Evolutionary conservation across 2,888 invertebrate species (phyloP).

Genomic region (Aphelenchoides bicaudatus): DNA sequence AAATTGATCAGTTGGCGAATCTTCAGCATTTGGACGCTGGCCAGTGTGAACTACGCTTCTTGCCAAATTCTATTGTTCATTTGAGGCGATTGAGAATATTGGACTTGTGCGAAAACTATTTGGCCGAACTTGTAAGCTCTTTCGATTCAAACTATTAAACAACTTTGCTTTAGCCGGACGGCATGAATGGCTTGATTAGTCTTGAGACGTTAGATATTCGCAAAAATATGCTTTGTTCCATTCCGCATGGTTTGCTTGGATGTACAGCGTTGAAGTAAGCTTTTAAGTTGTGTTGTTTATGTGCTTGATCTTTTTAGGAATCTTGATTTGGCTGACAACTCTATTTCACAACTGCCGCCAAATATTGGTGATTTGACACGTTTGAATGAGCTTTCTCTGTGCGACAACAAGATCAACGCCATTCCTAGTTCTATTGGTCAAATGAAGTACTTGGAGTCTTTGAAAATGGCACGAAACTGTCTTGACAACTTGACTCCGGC

Average conservation of each 20-base stretch:
- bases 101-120: constrained; percentile 95
- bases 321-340: constrained; percentile 93
- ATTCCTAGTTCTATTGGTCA: constrained; percentile 70
- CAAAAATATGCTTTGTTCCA: constrained; percentile 83
- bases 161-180: constrained; percentile 72
- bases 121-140: constrained; percentile 78
- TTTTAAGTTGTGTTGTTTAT: too few species aligned
- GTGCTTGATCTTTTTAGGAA: too few species aligned
- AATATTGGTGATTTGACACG: constrained; percentile 85
- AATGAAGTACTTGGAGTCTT: constrained; percentile 77
- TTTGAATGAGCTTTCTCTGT: constrained; percentile 89
- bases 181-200: constrained; percentile 82
- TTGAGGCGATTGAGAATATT: constrained; percentile 87
- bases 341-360: constrained; percentile 84
- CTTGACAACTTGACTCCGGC: constrained; percentile 63
- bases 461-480: constrained; percentile 75
- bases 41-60: constrained; percentile 92
- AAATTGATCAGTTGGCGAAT: constrained; percentile 79
- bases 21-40: constrained; percentile 91
- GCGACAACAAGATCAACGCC: constrained; percentile 88
- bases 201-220: constrained; percentile 95
- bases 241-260: constrained; percentile 80
- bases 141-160: constrained; percentile 9
- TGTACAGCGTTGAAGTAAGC: constrained; percentile 79
- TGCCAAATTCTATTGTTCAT: constrained; percentile 86